Percentiles rank a stretch among this genome's conserved stretches.
Evolutionary conservation across 1,140 invertebrate species (phyloP).

Genomic region (Drosophila tristis): DNA sequence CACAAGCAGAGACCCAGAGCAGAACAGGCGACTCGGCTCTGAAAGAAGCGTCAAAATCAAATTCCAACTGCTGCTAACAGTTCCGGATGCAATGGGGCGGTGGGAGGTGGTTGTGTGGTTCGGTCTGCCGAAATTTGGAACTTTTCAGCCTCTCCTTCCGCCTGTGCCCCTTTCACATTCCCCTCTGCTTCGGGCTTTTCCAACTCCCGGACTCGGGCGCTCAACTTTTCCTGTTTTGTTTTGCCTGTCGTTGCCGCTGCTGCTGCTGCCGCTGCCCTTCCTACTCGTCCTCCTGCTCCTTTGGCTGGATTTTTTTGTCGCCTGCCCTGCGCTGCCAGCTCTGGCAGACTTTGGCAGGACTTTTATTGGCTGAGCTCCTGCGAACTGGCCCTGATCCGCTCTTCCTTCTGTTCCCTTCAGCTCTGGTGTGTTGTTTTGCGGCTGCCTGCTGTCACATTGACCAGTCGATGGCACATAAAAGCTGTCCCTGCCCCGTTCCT

Average conservation of each 20-base stretch:
- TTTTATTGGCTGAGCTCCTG: slow-evolving; percentile 68
- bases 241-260: slow-evolving; percentile 31
- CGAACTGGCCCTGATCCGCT: slow-evolving; percentile 19
- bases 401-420: background rate
- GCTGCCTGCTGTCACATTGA: slow-evolving; percentile 38
- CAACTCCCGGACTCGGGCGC: background rate
- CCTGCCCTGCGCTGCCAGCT: background rate
- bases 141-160: slow-evolving; percentile 58
- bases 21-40: slow-evolving; percentile 7
- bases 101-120: background rate
- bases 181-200: slow-evolving; percentile 3
- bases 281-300: slow-evolving; percentile 46
- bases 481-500: slow-evolving; percentile 2
- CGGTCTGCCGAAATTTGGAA: slow-evolving; percentile 66
- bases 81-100: slow-evolving; percentile 39
- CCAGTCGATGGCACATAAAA: background rate
- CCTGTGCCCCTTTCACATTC: background rate
- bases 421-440: slow-evolving; percentile 41
- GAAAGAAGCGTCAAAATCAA: slow-evolving; percentile 70
- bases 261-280: slow-evolving; percentile 45
- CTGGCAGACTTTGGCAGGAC: slow-evolving; percentile 44
- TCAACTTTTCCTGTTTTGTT: slow-evolving; percentile 69
- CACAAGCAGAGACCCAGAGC: slow-evolving; percentile 16
- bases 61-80: slow-evolving; percentile 66
- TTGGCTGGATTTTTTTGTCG: slow-evolving; percentile 2